Conservation (phyloP, 2,888 invertebrate genomes). For the Aphrophora alni region DNA sequence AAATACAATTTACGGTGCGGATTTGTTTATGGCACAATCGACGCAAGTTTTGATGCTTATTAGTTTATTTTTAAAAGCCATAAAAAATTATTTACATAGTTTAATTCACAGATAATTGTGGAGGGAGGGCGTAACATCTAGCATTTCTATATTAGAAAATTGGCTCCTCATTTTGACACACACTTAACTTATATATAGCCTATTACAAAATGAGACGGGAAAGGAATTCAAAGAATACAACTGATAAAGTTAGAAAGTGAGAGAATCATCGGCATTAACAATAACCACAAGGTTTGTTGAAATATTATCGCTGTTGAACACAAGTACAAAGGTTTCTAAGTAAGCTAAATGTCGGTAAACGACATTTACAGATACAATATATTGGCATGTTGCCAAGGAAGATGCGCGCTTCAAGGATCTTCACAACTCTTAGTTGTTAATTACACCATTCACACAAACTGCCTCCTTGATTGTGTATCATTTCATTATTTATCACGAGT, state of each 20-base stretch:
- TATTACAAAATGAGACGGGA: too few species aligned
- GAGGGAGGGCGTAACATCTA: too few species aligned
- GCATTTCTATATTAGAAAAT: too few species aligned
- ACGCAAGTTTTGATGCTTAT: too few species aligned
- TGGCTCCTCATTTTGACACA: too few species aligned
- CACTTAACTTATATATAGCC: too few species aligned
- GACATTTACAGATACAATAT: neutral
- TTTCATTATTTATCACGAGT: neutral
- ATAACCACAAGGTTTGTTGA: neutral
- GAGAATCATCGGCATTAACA: neutral
- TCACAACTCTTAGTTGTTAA: neutral
- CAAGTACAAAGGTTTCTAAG: neutral
- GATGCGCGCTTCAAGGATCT: neutral
- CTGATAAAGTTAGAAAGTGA: neutral
- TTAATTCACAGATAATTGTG: too few species aligned
- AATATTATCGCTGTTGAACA: neutral
- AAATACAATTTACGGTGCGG: too few species aligned
- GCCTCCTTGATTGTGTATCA: neutral
- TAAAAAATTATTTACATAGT: too few species aligned
- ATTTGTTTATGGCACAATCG: too few species aligned
- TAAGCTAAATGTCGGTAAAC: neutral
- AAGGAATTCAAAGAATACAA: neutral
- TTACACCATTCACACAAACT: neutral
- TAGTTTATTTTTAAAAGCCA: too few species aligned
- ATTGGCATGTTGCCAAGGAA: neutral